A percentile compares a stretch with the other conserved stretches of the same genome.
These are phyloP conservation scores for Saccopteryx leptura DNA, from an alignment of 2,113 vertebrate species.

Conservation along the genomic window DNA sequence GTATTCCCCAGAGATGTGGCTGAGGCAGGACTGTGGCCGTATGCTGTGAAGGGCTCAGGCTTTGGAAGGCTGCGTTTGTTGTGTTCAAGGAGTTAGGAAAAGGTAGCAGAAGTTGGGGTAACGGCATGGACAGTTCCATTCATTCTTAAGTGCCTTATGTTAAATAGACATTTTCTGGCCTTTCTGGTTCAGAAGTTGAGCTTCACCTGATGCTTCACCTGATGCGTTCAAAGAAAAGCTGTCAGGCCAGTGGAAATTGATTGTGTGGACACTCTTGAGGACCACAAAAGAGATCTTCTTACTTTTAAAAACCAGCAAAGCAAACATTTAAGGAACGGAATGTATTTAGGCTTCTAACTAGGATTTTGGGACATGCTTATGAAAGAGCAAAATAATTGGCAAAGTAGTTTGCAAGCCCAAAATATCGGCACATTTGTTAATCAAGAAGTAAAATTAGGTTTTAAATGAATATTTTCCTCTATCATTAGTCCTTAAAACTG, in stretches of 20 bases:
- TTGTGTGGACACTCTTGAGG: conserved; percentile 84
- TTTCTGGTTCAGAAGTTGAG: conserved; percentile 76
- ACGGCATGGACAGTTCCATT: background rate
- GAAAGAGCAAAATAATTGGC: conserved; percentile 45
- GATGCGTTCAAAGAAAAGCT: conserved; percentile 78
- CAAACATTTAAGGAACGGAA: conserved; percentile 64
- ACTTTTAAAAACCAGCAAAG: conserved; percentile 79
- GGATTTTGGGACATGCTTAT: conserved; percentile 72
- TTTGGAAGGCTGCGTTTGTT: background rate
- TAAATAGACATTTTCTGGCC: conserved; percentile 74
- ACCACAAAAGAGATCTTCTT: conserved; percentile 83
- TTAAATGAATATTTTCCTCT: background rate
- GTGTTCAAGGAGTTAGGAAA: conserved; percentile 14
- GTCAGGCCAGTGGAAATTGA: conserved; percentile 76
- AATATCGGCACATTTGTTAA: background rate
- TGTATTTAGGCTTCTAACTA: conserved; percentile 70
- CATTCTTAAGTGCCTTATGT: conserved; percentile 75
- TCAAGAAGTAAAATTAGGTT: background rate
- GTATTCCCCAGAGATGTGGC: background rate
- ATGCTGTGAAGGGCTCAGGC: background rate
- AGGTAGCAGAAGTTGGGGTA: conserved; percentile 69
- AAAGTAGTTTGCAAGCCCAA: conserved; percentile 15
- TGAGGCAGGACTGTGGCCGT: background rate
- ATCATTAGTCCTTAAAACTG: background rate
- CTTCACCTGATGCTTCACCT: conserved; percentile 68